phyloP scores from a whole-genome alignment of 2,113 vertebrate species.

The Microcebus ravelobensis region DNA sequence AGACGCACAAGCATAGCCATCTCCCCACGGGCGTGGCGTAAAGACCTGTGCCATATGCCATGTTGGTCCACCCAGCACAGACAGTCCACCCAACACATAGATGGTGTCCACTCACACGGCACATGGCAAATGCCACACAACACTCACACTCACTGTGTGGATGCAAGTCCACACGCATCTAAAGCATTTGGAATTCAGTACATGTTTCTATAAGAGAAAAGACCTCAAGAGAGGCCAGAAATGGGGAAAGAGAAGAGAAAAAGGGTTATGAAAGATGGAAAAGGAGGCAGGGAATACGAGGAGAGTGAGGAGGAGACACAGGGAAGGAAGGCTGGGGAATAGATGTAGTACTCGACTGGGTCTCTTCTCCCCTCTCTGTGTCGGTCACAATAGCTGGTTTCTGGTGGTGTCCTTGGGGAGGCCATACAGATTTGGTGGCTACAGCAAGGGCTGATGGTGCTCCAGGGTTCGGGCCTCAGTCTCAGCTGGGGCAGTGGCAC shows the following conservation, averaged over 20 bases:
- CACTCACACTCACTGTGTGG: not conserved
- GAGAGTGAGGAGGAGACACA: not conserved
- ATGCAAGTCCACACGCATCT: not conserved
- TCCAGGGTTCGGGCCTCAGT: not conserved
- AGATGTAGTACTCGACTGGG: not conserved
- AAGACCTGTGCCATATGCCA: not conserved
- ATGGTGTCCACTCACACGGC: rapidly evolving
- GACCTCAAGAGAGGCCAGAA: not conserved
- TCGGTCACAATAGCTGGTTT: not conserved
- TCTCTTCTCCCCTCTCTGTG: not conserved
- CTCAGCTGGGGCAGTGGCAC: not conserved
- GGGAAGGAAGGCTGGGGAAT: not conserved
- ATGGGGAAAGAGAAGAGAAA: not conserved
- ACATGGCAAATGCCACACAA: rapidly evolving
- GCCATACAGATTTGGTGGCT: not conserved
- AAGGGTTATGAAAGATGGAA: not conserved
- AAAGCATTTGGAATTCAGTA: constrained; percentile 60
- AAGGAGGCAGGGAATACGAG: not conserved
- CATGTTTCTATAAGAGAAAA: constrained; percentile 46
- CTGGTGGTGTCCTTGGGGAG: not conserved
- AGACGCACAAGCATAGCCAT: not conserved
- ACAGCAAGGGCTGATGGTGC: not conserved
- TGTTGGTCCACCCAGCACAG: not conserved
- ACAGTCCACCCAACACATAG: rapidly evolving
- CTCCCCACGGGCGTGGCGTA: not conserved